Evolutionary conservation across 2,113 vertebrate species (phyloP), one percentile per base, ranked within the genome.

Genomic region (Equus quagga): DNA sequence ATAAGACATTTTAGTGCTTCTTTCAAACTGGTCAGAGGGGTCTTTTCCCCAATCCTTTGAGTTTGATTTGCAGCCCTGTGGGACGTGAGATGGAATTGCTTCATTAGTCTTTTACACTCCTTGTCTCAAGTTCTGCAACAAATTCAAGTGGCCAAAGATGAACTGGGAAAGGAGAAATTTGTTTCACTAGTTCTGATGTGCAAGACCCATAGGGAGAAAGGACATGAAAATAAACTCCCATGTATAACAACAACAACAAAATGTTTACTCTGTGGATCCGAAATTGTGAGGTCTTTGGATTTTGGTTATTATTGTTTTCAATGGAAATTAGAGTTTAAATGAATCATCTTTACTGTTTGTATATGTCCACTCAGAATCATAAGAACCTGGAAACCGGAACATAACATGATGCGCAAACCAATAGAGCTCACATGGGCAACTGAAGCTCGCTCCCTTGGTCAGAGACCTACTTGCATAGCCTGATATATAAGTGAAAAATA

Each of bases 1-100:
- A 33, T 67, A 86, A 86, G 82, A 72, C 80, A 94, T 78, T 33
- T 70, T 78, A 64, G 90, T 80, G 51, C 67, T 60, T 98, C 54
- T 89, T 60, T 51, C 46, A 70, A 67, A 90, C 8, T 24, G 13
- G 5, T 46, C 60, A 86, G 69, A 65, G 36, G 6, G 10, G 24
- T 51, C 41, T 69, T 85, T 94, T 54, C 13, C 58, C n/a, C 67
- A 84, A 67, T 62, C 26, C 14, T 94, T 73, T 26, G 18, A 87
- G 69, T 73, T 89, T 70, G 44, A 69, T 88, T 88, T 65, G 5
- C 44, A 72, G 89, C 33, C 31, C 44, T 58, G 65, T 33, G n/a
- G 6, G 33, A 60, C 14, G 2, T 75, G 44, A 94, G 36, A 51
- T 31, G 13, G 46, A 60, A 93, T 51, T 69, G 11, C 23, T 67